Base-by-base conservation (phyloP, 2,113 vertebrate species). In the Columba janthina region DNA sequence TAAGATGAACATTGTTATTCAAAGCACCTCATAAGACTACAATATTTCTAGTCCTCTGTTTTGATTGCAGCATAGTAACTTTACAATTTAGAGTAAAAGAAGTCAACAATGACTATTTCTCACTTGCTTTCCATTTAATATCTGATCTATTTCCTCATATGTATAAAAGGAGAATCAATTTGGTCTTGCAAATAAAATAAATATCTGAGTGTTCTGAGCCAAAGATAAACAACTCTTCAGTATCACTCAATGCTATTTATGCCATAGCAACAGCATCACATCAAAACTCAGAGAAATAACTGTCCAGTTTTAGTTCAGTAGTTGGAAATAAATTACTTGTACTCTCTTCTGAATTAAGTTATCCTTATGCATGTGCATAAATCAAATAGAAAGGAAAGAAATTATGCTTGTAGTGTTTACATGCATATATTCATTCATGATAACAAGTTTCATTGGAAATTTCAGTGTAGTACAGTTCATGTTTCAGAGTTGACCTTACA, bases 241-340 rank as follows among this genome's bases (percentile, higher is more conserved):
- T 94, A 85, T 74, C 13, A 12, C 44, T 97, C 77, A 96, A 26
- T 94, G 73, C 91, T 70, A 89, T 96, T 97, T 93, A 85, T 94
- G 65, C 65, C 44, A 94, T 94, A 81, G 40, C 48, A 96, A 46
- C 28, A 96, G 5, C 22, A 57, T 40, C 60, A 91, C 29, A 90
- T 95, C 92, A 96, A 85, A 96, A 95, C 58, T 94, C 80, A 85
- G 61, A 94, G 81, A 97, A 97, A 97, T 97, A 96, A 96, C 88
- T 94, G 65, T 78, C 85, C 79, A 83, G 87, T 95, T 97, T 97
- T 91, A 96, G 61, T 93, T 95, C 71, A 96, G 62, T 76, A 48
- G n/a, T n/a, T 96, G 40, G 51, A 97, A 97, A 96, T 97, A 97
- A 93, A 97, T 97, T 94, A 91, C 74, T 88, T 91, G 38, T 57